Evolutionary conservation across 2,797 vertebrate genomes (phyloP), one percentile per base, ranked within the genome.

Genomic region (Tapirus indicus): DNA sequence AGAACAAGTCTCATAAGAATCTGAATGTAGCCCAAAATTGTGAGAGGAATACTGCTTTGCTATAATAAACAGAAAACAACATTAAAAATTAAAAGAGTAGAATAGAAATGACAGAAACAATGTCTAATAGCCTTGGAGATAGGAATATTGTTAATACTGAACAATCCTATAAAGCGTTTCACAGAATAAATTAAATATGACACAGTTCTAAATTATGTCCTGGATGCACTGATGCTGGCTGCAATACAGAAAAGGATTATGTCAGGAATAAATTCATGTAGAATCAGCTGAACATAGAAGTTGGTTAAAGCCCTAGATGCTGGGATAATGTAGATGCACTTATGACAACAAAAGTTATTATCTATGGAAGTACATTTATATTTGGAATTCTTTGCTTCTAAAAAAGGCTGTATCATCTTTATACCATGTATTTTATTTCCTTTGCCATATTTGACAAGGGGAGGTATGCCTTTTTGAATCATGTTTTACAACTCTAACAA

Each of bases 331-430:
- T 32, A 91, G 27, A 58, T 74, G 21, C 85, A 11, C 5, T 56
- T 69, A 80, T 18, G n/a, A 82, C 29, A 75, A 95, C 18, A 62
- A n/a, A 95, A 85, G 44, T 78, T 52, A 66, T 27, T 64, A 62
- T 60, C 18, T 66, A 44, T 66, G 49, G 71, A 69, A 85, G 62
- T 16, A 58, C 41, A n/a, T 58, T 54, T 54, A 32, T 41, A 92
- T 78, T 66, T 89, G 44, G 35, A 91, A 87, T 91, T 66, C n/a
- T 56, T 80, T 88, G 44, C 49, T 92, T 97, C 54, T 96, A 90
- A 88, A 88, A 58, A 77, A 88, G 21, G 47, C 29, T 41, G 25
- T 64, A 93, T 44, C n/a, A 87, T 91, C 35, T 88, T 68, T 66
- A 88, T 64, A 69, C 14, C 38, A 64, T 58, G 60, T 41, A 7